A percentile compares a stretch with the other conserved stretches of the same genome.
These are phyloP conservation scores for Anguilla obscura DNA, from an alignment of 2,797 vertebrate genomes.

Conservation along the genomic window DNA sequence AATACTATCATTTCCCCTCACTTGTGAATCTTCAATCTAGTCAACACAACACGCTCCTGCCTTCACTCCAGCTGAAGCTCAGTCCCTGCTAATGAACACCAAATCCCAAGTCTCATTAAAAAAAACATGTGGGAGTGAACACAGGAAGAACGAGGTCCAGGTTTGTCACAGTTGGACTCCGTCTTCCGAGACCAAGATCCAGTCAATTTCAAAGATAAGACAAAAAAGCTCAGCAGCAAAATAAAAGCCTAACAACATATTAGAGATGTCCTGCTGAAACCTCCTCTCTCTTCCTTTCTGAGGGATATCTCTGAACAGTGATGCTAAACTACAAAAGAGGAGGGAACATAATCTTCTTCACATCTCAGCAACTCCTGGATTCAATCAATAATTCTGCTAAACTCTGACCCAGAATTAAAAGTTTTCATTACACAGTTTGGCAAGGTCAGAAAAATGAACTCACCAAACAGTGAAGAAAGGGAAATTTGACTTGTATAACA, in stretches of 20 bases:
- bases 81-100: not conserved
- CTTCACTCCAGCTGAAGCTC: not conserved
- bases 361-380: not conserved
- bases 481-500: not conserved
- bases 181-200: not conserved
- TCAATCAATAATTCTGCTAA: not conserved
- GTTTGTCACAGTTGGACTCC: not conserved
- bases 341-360: not conserved
- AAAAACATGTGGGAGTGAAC: not conserved
- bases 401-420: not conserved
- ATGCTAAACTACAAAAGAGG: not conserved
- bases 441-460: not conserved
- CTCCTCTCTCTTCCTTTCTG: not conserved
- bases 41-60: not conserved
- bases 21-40: constrained; percentile 46
- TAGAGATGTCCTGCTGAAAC: not conserved
- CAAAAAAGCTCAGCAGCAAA: not conserved
- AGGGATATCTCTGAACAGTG: not conserved
- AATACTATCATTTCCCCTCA: constrained; percentile 39
- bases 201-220: not conserved
- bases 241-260: not conserved
- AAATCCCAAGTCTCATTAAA: not conserved
- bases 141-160: not conserved
- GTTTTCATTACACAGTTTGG: not conserved
- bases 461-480: not conserved